These are phyloP conservation scores for Drosophila sordidula DNA, from an alignment of 2,888 invertebrate genomes.

Conservation along the genomic window DNA sequence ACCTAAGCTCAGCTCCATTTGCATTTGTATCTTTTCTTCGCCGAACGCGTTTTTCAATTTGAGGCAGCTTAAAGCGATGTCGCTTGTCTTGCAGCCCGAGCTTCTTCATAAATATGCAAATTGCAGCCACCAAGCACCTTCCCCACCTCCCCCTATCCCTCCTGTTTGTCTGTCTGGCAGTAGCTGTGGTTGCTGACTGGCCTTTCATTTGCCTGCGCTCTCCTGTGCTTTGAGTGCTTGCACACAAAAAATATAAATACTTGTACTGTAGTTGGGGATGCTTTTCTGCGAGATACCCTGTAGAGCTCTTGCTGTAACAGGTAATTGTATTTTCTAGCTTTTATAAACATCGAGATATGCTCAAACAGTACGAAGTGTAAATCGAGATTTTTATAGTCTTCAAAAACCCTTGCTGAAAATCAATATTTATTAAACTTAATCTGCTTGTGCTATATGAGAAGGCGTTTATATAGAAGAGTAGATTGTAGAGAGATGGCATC, in stretches of 20 bases:
- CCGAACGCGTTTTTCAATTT: constrained; percentile 78
- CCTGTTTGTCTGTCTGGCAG: constrained; percentile 13
- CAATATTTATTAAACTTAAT: too few relatives aligned
- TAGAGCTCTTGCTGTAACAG: too few relatives aligned
- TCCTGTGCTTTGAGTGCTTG: constrained; percentile 37
- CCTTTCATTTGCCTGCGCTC: constrained; percentile 34
- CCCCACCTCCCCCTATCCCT: not conserved
- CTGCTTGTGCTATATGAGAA: too few relatives aligned
- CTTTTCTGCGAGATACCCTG: not conserved
- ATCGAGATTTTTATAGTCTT: too few relatives aligned
- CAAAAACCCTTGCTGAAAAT: too few relatives aligned
- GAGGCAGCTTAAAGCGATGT: constrained; percentile 73
- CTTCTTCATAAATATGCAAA: constrained; percentile 83
- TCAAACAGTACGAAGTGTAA: too few relatives aligned
- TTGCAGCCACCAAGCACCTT: constrained; percentile 41
- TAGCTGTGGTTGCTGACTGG: constrained; percentile 43
- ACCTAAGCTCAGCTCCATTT: constrained; percentile 45
- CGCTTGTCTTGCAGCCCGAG: constrained; percentile 51
- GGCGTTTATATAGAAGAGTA: too few relatives aligned
- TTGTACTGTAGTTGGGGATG: not conserved
- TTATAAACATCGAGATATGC: too few relatives aligned
- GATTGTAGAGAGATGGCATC: too few relatives aligned
- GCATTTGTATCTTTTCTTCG: constrained; percentile 67
- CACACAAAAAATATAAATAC: constrained; percentile 2
- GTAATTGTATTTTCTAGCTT: too few relatives aligned